Evolutionary conservation across 1,140 invertebrate genomes (phyloP).

Genomic region (Cecropterus lyciades): DNA sequence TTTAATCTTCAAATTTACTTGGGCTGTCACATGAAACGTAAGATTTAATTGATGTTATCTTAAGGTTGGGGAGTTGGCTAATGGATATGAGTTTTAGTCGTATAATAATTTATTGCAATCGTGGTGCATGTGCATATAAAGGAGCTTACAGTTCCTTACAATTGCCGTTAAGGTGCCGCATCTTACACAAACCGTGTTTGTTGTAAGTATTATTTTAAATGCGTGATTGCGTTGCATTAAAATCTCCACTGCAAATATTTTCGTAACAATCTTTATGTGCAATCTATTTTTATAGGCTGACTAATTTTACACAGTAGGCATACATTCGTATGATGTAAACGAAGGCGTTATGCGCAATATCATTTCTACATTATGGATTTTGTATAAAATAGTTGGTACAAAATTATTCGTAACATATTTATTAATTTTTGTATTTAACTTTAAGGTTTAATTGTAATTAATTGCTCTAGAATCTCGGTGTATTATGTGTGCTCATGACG

Average conservation of each 20-base stretch:
- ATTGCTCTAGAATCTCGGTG: slow-evolving; percentile 65
- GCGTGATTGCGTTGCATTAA: slow-evolving; percentile 52
- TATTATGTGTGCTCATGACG: slow-evolving; percentile 64
- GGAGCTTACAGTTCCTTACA: background rate
- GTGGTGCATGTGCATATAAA: slow-evolving; percentile 5
- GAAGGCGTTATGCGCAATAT: slow-evolving; percentile 62
- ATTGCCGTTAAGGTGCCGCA: background rate
- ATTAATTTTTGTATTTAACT: slow-evolving; percentile 77
- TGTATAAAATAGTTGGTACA: slow-evolving; percentile 79
- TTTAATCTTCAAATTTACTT: background rate
- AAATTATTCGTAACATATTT: slow-evolving; percentile 78
- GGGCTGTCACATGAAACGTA: background rate
- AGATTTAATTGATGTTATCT: background rate
- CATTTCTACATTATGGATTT: slow-evolving; percentile 77
- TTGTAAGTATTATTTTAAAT: slow-evolving; percentile 3
- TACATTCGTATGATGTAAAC: slow-evolving; percentile 44
- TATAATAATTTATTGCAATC: background rate
- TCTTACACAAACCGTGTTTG: slow-evolving; percentile 4
- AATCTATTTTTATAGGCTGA: slow-evolving; percentile 82
- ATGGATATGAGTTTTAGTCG: background rate
- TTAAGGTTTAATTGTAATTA: slow-evolving; percentile 70
- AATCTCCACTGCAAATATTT: slow-evolving; percentile 73
- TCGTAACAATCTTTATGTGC: slow-evolving; percentile 74
- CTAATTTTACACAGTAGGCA: slow-evolving; percentile 62
- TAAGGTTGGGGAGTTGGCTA: background rate